These are phyloP conservation scores for Sciurus vulgaris DNA, from an alignment of 2,797 vertebrate genomes.

Conservation along the genomic window DNA sequence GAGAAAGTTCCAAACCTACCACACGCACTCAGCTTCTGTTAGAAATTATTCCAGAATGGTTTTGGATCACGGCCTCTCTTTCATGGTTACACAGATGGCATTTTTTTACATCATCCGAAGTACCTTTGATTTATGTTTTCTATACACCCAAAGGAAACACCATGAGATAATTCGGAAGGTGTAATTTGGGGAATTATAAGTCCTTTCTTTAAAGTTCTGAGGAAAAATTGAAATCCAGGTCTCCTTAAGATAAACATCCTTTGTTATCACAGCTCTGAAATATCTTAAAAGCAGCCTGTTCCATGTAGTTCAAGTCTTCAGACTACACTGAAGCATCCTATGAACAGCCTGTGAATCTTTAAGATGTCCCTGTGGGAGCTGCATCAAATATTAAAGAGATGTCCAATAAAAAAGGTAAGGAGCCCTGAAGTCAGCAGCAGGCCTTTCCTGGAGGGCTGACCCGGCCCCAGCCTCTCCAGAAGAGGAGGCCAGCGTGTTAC, in stretches of 20 bases:
- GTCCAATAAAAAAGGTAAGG: accelerated
- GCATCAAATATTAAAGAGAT: neutral
- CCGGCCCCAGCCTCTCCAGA: accelerated
- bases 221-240: neutral
- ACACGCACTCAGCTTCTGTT: neutral
- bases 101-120: neutral
- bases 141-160: neutral
- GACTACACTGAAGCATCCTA: neutral
- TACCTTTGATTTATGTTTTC: neutral
- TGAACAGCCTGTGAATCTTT: neutral
- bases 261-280: neutral
- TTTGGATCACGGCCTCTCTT: neutral
- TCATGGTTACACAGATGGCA: neutral
- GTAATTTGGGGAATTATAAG: neutral
- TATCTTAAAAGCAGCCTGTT: neutral
- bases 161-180: neutral
- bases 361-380: neutral
- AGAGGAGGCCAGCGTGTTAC: neutral
- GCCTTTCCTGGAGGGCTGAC: accelerated
- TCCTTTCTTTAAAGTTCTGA: neutral
- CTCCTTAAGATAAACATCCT: neutral
- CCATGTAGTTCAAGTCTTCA: neutral
- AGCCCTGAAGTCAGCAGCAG: accelerated
- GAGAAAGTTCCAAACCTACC: neutral
- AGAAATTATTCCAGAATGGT: neutral